Evolutionary conservation across 1,140 invertebrate species (phyloP), one percentile per base, ranked within the genome.

Genomic region (Andricus grossulariae): DNA sequence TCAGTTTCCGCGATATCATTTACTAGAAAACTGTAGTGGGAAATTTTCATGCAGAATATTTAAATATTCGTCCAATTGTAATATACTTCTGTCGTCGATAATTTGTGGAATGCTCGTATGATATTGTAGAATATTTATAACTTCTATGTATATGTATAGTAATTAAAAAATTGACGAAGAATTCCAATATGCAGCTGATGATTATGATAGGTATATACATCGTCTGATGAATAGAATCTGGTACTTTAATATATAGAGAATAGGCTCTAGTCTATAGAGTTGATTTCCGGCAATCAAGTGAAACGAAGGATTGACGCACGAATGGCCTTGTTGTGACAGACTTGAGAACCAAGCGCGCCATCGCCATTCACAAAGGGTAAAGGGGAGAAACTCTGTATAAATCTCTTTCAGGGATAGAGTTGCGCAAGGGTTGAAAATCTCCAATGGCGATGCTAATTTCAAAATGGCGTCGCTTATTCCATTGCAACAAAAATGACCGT

Each of bases 271-370:
- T 32, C 2, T 32, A 74, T 80, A 66, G 74, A 16, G 51, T 21
- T 50, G 6, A 86, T 84, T 75, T 73, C 51, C 75, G 85, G 84
- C 85, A 88, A 86, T 88, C 52, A 60, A 66, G 10, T 32, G n/a
- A 21, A 71, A 6, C 6, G 19, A 16, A 45, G 70, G 80, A 86
- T 87, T 85, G 85, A 86, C 84, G 85, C 76, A 72, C 82, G 85
- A 88, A 87, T 85, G 76, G 80, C 50, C 25, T 75, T 86, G 83
- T 85, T 88, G 85, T 87, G 86, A 87, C 84, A 88, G 86, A 77
- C 77, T 60, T 71, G 45, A 66, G 32, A 66, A 66, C 25, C 7
- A 45, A 45, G 39, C 7, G 39, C 39, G 8, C n/a, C 25, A 39
- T 15, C 25, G 32, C 60, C 32, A 16, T 66, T 45, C 16, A 39